Percentiles rank a stretch among this genome's conserved stretches.
Conservation (phyloP, 92 coral and sea anemone genomes). For the Pocillopora meandrina region DNA sequence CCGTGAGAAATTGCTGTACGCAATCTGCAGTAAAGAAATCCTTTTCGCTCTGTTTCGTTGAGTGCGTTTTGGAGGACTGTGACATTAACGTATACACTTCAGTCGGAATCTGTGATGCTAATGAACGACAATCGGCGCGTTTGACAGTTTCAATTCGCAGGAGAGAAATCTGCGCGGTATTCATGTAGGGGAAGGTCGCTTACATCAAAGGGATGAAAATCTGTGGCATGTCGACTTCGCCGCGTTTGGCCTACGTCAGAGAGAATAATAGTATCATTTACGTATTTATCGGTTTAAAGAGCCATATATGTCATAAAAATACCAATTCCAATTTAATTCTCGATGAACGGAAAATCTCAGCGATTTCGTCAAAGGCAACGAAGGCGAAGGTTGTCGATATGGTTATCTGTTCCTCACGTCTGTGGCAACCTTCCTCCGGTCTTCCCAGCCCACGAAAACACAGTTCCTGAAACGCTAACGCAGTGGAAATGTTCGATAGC, state of each 20-base stretch:
- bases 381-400: neutral
- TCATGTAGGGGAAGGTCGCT: conserved; percentile 15
- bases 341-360: neutral
- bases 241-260: too few relatives aligned
- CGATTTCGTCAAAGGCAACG: neutral
- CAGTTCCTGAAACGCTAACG: too few relatives aligned
- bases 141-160: neutral
- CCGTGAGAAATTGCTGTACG: neutral
- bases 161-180: neutral
- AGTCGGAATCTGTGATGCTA: neutral
- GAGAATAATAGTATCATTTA: neutral
- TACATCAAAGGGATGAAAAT: neutral
- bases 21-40: neutral
- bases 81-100: neutral
- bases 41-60: neutral
- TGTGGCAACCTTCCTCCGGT: too few relatives aligned
- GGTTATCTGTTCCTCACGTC: too few relatives aligned
- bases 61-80: neutral
- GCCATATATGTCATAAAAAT: neutral
- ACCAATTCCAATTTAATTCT: neutral
- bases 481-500: too few relatives aligned
- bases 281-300: neutral
- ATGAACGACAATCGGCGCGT: neutral
- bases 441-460: too few relatives aligned
- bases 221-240: too few relatives aligned